phyloP scores from a whole-genome alignment of 2,797 vertebrate species.

The Kryptolebias ocellatus region DNA sequence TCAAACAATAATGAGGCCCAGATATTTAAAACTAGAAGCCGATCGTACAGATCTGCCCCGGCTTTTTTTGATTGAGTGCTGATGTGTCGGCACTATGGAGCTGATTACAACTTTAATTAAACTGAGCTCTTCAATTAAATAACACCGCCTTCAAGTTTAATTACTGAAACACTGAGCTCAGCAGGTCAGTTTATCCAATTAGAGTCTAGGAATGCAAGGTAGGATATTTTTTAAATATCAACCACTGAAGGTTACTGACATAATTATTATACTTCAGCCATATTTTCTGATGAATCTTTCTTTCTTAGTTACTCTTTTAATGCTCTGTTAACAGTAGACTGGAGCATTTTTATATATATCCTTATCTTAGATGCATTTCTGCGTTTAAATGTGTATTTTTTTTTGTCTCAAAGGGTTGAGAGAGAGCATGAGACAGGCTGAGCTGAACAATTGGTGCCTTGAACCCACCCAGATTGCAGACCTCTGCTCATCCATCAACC shows the following conservation, averaged over 20 bases:
- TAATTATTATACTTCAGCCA: conserved; percentile 62
- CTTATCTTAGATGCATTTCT: background rate
- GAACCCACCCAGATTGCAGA: conserved; percentile 93
- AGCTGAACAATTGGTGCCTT: conserved; percentile 94
- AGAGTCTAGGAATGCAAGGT: conserved; percentile 73
- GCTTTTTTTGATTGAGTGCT: conserved; percentile 68
- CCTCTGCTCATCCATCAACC: conserved; percentile 94
- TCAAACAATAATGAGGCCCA: conserved; percentile 15
- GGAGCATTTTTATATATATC: background rate
- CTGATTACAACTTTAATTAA: conserved; percentile 78
- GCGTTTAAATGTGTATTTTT: conserved; percentile 7
- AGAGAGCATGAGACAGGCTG: conserved; percentile 94
- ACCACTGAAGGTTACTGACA: conserved; percentile 73
- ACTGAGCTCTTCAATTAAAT: conserved; percentile 78
- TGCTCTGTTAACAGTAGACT: too few relatives aligned
- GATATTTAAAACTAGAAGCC: conserved; percentile 39
- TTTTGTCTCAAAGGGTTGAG: conserved; percentile 82
- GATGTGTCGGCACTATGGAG: conserved; percentile 71
- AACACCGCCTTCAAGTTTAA: conserved; percentile 77
- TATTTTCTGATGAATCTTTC: conserved; percentile 28
- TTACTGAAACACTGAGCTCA: conserved; percentile 77
- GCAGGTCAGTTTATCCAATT: conserved; percentile 80
- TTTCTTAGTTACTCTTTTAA: background rate
- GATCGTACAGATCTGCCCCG: conserved; percentile 45
- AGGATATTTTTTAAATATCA: conserved; percentile 73